These are phyloP conservation scores for Malurus cyaneus DNA, from an alignment of 2,113 vertebrate genomes.

Conservation along the genomic window DNA sequence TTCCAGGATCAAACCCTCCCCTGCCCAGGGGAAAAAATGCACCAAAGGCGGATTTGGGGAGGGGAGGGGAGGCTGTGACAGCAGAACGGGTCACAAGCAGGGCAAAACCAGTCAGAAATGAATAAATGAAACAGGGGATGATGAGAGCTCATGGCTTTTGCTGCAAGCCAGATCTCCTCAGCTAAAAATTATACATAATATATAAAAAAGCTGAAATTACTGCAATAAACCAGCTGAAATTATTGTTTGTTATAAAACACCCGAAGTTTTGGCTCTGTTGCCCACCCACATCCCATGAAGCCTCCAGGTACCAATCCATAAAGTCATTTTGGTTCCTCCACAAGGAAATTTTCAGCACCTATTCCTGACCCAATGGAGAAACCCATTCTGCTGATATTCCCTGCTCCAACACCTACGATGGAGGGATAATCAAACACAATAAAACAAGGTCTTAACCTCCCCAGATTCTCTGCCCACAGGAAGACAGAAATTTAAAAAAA, in stretches of 20 bases:
- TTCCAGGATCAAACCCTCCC: not conserved
- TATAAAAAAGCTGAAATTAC: not conserved
- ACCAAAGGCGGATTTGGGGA: not conserved
- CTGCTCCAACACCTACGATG: not conserved
- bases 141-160: not conserved
- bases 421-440: not conserved
- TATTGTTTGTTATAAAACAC: not conserved
- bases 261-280: not conserved
- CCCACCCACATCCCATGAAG: not conserved
- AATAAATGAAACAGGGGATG: not conserved
- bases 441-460: too few relatives aligned
- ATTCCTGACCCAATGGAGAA: not conserved
- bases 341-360: not conserved
- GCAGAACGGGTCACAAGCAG: not conserved
- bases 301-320: not conserved
- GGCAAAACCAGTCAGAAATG: not conserved
- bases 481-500: not conserved
- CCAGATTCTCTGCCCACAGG: not conserved
- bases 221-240: not conserved
- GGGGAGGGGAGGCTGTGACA: not conserved
- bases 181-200: not conserved
- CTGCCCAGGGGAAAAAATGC: not conserved
- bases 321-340: not conserved
- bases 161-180: not conserved
- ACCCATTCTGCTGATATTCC: too few relatives aligned